These are phyloP conservation scores for Hylomyscus alleni DNA, from an alignment of 2,797 vertebrate genomes.

Conservation along the genomic window DNA sequence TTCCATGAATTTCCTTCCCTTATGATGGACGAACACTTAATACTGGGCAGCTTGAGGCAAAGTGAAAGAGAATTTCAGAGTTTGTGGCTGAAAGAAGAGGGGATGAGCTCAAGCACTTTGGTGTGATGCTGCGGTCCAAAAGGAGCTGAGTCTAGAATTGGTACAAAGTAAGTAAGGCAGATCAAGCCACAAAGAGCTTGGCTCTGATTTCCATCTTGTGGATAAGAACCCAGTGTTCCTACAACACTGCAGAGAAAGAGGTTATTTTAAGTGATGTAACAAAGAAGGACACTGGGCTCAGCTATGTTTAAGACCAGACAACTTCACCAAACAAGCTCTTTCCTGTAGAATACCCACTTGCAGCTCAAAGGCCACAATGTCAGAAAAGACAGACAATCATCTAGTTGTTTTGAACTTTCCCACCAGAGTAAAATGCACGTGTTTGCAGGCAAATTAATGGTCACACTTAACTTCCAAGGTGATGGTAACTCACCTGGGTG, in stretches of 20 bases:
- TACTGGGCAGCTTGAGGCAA: neutral
- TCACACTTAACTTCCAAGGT: neutral
- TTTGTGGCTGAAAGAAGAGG: slow-evolving; percentile 42
- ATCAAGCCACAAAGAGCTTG: neutral
- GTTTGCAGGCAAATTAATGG: neutral
- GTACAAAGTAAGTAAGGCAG: slow-evolving; percentile 8
- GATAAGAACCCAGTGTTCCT: neutral
- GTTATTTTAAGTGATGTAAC: neutral
- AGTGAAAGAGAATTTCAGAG: neutral
- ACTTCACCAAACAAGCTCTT: neutral
- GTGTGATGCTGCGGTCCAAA: neutral
- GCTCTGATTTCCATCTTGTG: neutral
- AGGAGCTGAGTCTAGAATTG: neutral
- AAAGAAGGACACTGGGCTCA: neutral
- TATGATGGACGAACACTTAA: neutral
- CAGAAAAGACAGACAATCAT: neutral
- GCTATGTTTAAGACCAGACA: neutral
- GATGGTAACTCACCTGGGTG: neutral
- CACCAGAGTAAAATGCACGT: neutral
- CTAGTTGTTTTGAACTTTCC: neutral
- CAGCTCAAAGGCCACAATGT: neutral
- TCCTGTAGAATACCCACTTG: neutral
- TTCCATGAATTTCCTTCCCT: slow-evolving; percentile 38
- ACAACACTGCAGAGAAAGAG: neutral
- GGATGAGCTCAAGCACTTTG: neutral